These are phyloP conservation scores for Oryzias sinensis DNA, from an alignment of 2,797 vertebrate genomes.

Conservation along the genomic window DNA sequence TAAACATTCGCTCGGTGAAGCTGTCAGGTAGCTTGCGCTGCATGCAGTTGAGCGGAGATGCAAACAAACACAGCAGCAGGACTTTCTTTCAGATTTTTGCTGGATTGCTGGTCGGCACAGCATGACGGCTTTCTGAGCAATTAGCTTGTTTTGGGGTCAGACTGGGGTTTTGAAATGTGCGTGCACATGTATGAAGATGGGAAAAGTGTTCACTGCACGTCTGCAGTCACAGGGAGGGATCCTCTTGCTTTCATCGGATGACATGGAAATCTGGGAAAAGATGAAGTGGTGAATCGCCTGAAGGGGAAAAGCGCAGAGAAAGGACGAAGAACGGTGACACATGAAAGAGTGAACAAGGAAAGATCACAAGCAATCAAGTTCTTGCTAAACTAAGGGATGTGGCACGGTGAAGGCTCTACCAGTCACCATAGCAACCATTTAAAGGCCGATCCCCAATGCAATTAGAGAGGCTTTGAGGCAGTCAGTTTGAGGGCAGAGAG, in stretches of 20 bases:
- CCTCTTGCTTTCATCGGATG: constrained; percentile 25
- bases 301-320: constrained; percentile 50
- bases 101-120: constrained; percentile 26
- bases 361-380: constrained; percentile 30
- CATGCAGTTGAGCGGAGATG: constrained; percentile 46
- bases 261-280: constrained; percentile 40
- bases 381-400: constrained; percentile 51
- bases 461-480: constrained; percentile 76
- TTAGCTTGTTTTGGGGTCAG: constrained; percentile 11
- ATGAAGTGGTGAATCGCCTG: constrained; percentile 45
- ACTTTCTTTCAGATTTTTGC: constrained; percentile 27
- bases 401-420: constrained; percentile 58
- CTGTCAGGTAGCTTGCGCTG: constrained; percentile 42
- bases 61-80: constrained; percentile 14
- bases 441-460: constrained; percentile 79
- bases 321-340: constrained; percentile 55
- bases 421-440: constrained; percentile 82
- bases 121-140: constrained; percentile 17
- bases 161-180: constrained; percentile 1
- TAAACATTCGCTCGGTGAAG: constrained; percentile 33
- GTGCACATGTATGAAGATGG: constrained; percentile 2
- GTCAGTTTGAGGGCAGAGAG: constrained; percentile 63
- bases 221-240: constrained; percentile 37
- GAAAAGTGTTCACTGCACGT: constrained; percentile 53
- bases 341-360: constrained; percentile 43